Percentiles rank a stretch among this genome's conserved stretches.
phyloP scores from a whole-genome alignment of 2,797 vertebrate genomes.

The Glossophaga mutica region DNA sequence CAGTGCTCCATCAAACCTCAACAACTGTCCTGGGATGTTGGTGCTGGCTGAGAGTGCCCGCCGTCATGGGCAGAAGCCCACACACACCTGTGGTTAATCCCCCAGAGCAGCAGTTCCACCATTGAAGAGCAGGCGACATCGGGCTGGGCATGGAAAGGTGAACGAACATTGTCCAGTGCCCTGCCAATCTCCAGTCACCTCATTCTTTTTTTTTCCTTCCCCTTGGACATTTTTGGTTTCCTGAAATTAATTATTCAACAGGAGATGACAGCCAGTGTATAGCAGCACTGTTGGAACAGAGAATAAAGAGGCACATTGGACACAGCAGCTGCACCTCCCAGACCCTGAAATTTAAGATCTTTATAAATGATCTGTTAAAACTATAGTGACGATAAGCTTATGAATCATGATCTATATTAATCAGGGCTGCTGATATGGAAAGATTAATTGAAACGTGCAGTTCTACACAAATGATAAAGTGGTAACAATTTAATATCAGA shows the following conservation, averaged over 20 bases:
- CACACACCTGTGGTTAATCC: constrained; percentile 65
- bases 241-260: constrained; percentile 82
- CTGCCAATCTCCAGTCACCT: constrained; percentile 54
- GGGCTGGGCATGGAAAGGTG: constrained; percentile 44
- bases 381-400: constrained; percentile 98
- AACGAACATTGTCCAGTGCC: constrained; percentile 28
- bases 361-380: constrained; percentile 96
- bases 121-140: background rate
- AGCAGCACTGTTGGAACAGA: constrained; percentile 79
- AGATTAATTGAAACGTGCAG: constrained; percentile 99
- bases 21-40: constrained; percentile 63
- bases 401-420: constrained; percentile 99
- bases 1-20: constrained; percentile 58
- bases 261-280: constrained; percentile 76
- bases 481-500: constrained; percentile 97
- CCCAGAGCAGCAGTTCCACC: background rate
- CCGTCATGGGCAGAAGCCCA: background rate
- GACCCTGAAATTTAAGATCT: constrained; percentile 90
- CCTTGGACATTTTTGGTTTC: constrained; percentile 81
- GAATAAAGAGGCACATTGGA: constrained; percentile 84
- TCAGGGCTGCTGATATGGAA: constrained; percentile 91
- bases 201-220: constrained; percentile 39
- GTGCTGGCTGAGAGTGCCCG: background rate
- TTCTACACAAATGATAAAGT: constrained; percentile 99
- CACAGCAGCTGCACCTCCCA: constrained; percentile 85